Conservation (phyloP, 2,888 invertebrate genomes). For the Empis stercorea region DNA sequence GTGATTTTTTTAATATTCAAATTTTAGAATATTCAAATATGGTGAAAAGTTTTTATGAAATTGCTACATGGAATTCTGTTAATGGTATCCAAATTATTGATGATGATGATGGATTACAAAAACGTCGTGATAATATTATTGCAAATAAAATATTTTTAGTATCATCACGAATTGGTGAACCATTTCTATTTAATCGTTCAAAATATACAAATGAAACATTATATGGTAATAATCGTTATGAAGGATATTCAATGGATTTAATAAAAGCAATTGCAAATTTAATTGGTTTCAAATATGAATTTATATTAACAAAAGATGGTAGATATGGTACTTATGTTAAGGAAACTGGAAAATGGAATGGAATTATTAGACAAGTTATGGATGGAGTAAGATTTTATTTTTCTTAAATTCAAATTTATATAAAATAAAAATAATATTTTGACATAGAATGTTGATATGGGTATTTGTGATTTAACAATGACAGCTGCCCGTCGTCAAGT, state of each 20-base stretch:
- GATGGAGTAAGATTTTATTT: conserved; percentile 48
- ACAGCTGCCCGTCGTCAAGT: conserved; percentile 78
- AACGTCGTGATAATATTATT: conserved; percentile 27
- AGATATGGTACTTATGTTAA: conserved; percentile 59
- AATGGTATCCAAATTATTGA: conserved; percentile 38
- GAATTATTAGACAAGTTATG: conserved; percentile 58
- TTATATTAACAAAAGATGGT: conserved; percentile 60
- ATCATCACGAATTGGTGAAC: conserved; percentile 58
- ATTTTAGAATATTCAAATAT: conserved; percentile 49
- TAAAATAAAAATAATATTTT: conserved; percentile 10
- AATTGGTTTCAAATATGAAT: conserved; percentile 54
- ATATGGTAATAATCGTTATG: conserved; percentile 66
- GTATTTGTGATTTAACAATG: conserved; percentile 92
- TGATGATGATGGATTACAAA: conserved; percentile 26
- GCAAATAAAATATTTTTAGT: conserved; percentile 58
- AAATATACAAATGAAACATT: conserved; percentile 47
- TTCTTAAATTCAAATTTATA: background rate
- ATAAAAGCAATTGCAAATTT: conserved; percentile 65
- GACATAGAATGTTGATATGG: conserved; percentile 77
- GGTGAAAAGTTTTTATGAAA: conserved; percentile 41
- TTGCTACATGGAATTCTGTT: conserved; percentile 35
- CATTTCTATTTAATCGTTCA: conserved; percentile 55
- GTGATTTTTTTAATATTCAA: conserved; percentile 51
- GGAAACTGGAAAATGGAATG: conserved; percentile 63
- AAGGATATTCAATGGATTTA: conserved; percentile 85